phyloP scores from a whole-genome alignment of 2,888 invertebrate species.

The Axea sp. region DNA sequence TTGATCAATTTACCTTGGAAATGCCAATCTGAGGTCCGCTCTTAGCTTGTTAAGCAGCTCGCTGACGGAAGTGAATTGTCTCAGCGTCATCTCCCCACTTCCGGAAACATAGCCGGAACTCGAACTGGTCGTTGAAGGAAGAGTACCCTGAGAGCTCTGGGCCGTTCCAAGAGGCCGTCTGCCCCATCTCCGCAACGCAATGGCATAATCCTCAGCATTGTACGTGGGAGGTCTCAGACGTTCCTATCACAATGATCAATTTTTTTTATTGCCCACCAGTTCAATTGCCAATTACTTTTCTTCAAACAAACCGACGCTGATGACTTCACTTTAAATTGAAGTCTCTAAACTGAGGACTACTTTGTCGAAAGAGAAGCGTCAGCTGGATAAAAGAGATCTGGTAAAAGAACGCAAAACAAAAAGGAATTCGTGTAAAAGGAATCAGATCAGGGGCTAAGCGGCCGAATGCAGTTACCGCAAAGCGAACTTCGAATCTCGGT shows the following conservation, averaged over 20 bases:
- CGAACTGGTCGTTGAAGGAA: constrained; percentile 78
- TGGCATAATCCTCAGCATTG: constrained; percentile 93
- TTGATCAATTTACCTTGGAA: constrained; percentile 88
- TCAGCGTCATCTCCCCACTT: constrained; percentile 91
- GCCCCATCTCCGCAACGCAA: constrained; percentile 90
- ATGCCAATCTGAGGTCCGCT: constrained; percentile 91
- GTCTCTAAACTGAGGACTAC: too few species aligned
- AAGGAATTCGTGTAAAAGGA: too few species aligned
- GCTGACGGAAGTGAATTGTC: constrained; percentile 92
- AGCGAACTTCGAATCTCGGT: too few species aligned
- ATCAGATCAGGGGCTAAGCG: too few species aligned
- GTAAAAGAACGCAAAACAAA: too few species aligned
- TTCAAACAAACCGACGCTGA: constrained; percentile 19
- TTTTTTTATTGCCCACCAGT: constrained; percentile 12
- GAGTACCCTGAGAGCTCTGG: constrained; percentile 75
- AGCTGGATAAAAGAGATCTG: too few species aligned
- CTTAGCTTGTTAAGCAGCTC: constrained; percentile 92
- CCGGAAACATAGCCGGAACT: constrained; percentile 80
- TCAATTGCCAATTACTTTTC: constrained; percentile 10
- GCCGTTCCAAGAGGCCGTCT: constrained; percentile 81
- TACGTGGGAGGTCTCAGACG: constrained; percentile 93
- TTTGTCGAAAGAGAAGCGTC: too few species aligned
- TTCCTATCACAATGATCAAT: constrained; percentile 81
- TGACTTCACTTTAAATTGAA: too few species aligned
- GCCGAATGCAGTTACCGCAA: too few species aligned